A percentile compares a stretch with the other conserved stretches of the same genome.
These are phyloP conservation scores for Silurus lanzhouensis DNA, from an alignment of 2,797 vertebrate genomes.

Conservation along the genomic window DNA sequence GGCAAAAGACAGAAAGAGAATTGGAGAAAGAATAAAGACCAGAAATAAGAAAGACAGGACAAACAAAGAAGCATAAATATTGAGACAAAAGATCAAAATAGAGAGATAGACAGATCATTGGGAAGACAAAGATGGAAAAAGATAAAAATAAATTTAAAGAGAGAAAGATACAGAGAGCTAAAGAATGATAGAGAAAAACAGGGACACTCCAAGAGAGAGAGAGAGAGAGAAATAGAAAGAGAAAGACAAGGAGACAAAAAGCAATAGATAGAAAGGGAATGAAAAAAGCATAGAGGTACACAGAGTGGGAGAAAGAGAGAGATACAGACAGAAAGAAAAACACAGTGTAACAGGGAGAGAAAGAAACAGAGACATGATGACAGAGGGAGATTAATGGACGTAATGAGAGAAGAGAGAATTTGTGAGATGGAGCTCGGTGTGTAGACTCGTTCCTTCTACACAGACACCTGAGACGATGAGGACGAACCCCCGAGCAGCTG, in stretches of 20 bases:
- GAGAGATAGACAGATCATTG: background rate
- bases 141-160: background rate
- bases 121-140: background rate
- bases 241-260: background rate
- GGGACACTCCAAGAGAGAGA: too few relatives aligned
- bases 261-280: background rate
- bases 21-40: too few relatives aligned
- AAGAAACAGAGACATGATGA: too few relatives aligned
- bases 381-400: background rate
- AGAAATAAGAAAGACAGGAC: background rate
- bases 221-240: too few relatives aligned
- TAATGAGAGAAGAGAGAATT: background rate
- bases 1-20: too few relatives aligned
- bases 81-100: background rate
- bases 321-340: too few relatives aligned
- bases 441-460: too few relatives aligned
- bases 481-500: background rate
- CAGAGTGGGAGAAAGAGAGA: background rate
- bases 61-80: too few relatives aligned
- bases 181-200: too few relatives aligned
- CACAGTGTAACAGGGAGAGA: too few relatives aligned
- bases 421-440: background rate
- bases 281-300: too few relatives aligned
- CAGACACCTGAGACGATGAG: background rate
- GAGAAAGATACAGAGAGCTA: background rate